Evolutionary conservation across 2,113 vertebrate species (phyloP), one percentile per base, ranked within the genome.

Genomic region (Vulpes vulpes): DNA sequence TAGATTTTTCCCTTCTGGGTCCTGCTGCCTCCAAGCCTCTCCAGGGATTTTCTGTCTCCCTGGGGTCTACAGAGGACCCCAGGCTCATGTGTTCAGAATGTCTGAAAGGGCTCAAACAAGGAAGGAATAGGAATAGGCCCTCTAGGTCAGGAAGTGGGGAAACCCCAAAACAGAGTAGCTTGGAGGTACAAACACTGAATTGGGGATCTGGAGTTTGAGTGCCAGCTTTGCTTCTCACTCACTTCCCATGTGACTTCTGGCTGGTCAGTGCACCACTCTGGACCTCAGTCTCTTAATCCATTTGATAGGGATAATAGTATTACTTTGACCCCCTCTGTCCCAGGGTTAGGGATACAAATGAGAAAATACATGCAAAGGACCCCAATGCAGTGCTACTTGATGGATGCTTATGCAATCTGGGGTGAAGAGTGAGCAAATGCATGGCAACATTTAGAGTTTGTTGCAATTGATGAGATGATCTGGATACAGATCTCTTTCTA

Each of bases 161-260:
- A 84, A 10, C 23, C 4, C 65, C 43, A 8, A 11, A 0, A 11
- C 38, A 20, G 32, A 15, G 20, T 10, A 55, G 1, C 9, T 0
- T 19, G 12, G 79, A 14, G 35, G 35, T n/a, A 64, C 23, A 23
- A 53, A 4, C 9, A 4, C 27, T 3, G 49, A 38, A 11, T 0
- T 3, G 23, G 35, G 53, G 60, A 4, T 7, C 12, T 15, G 19
- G 51, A 22, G 35, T 30, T 3, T 23, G 38, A 64, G 27, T 38
- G 11, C 35, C 0, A 1, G 4, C 30, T 82, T 43, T 22, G 10
- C 25, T 51, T 84, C 30, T 93, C 20, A 27, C 7, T 8, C 27
- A 11, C 2, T 10, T 0, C 20, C n/a, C 4, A 0, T 7, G 32
- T 25, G 76, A 60, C n/a, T 43, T 51, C 15, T 23, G 74, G 9